These are phyloP conservation scores for Thera britannica DNA, from an alignment of 2,888 invertebrate species.

Conservation along the genomic window DNA sequence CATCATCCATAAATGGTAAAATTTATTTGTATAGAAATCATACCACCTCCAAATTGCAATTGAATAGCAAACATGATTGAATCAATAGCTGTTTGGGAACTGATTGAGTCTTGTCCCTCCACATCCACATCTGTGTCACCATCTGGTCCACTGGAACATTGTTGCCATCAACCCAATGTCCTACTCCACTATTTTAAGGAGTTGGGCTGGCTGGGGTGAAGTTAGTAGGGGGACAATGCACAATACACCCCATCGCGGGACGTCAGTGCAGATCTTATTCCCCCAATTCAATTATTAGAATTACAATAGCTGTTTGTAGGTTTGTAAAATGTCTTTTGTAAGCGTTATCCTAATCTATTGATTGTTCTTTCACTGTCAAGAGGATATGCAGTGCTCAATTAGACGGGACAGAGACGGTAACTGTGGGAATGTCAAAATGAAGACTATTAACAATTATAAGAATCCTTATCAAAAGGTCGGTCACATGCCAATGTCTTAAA, in stretches of 20 bases:
- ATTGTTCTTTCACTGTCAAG: slow-evolving; percentile 74
- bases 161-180: too few species aligned
- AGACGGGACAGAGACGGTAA: slow-evolving; percentile 73
- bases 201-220: too few species aligned
- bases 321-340: not conserved
- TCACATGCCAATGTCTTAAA: slow-evolving; percentile 48
- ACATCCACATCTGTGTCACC: too few species aligned
- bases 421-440: slow-evolving; percentile 77
- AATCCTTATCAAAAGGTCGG: slow-evolving; percentile 80
- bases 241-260: too few species aligned
- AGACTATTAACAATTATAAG: slow-evolving; percentile 77
- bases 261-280: too few species aligned
- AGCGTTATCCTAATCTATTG: slow-evolving; percentile 47
- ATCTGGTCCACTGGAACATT: too few species aligned
- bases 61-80: slow-evolving; percentile 30
- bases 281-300: too few species aligned
- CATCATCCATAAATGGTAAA: too few species aligned
- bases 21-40: too few species aligned
- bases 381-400: slow-evolving; percentile 81
- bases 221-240: too few species aligned
- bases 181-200: too few species aligned
- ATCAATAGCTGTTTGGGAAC: slow-evolving; percentile 18
- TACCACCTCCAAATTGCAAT: slow-evolving; percentile 8
- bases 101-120: too few species aligned
- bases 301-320: slow-evolving; percentile 6